Evolutionary conservation across 2,888 invertebrate genomes (phyloP), one percentile per base, ranked within the genome.

Genomic region (Cynaeus angustus): DNA sequence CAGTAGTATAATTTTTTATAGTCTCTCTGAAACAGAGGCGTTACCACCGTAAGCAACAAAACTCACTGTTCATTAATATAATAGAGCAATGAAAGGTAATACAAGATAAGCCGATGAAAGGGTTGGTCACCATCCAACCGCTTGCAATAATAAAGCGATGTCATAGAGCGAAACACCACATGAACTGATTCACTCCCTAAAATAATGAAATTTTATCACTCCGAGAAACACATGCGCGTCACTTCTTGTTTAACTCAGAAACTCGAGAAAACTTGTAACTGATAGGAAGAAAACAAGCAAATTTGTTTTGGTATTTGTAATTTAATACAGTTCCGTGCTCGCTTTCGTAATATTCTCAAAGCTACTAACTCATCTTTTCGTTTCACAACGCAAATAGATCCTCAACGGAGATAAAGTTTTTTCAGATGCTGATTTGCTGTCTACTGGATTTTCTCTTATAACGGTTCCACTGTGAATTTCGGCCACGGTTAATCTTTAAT

Each of bases 261-360:
- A 50, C 28, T 37, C 9, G 37, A 37, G 37, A 8, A n/a, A 30
- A 53, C 7, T 37, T 53, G 53, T 53, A 58, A 58, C 28, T 58
- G 43, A 58, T 58, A 58, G 26, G 28, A 26, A 58, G 43, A 58
- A 55, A 59, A 46, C 46, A 59, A 28, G 30, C 59, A 59, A 30
- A 59, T 46, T 59, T 59, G 33, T 45, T 59, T 45, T 30, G 45
- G 46, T 46, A 59, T 30, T 45, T 45, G 59, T 46, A 59, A 59
- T 59, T 59, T 28, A 59, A 59, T 59, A 45, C 12, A 30, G 30
- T 46, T 46, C 46, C 59, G 45, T 46, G 59, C 33, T 9, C 43
- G 58, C 43, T 58, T 45, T 45, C 58, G 45, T 28, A 59, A 59
- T 33, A 46, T 33, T 46, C 8, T 14, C 26, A 6, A 30, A 45